Evolutionary conservation across 30 jellyfish, hydroid and myxozoan genomes (phyloP), one percentile per base, ranked within the genome.

Genomic region (Haliclystus octoradiatus): DNA sequence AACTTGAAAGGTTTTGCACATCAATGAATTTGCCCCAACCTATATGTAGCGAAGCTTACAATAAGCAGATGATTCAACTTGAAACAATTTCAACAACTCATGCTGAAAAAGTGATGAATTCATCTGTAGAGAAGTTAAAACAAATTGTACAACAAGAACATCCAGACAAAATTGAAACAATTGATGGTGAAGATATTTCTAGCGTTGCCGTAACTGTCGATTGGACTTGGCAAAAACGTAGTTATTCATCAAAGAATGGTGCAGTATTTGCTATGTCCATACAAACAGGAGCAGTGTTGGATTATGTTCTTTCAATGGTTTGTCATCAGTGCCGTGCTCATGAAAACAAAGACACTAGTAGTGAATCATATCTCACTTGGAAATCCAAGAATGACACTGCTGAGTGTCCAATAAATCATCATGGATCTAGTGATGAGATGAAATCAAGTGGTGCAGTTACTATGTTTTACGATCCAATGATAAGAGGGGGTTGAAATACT

Each of bases 171-270:
- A 33, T 65, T 14, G 65, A 49, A 24, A 35, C 1, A 28, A 26
- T 15, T 19, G 78, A 79, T 13, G 79, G 81, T 9, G 34, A 46
- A 40, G 32, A 14, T 0, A 22, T 63, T 1, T 71, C 50, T 60
- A 40, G 33, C 26, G 66, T 62, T 0, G 82, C 75, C 26, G 82
- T 14, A 51, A 77, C 90, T 49, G 76, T 66, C 29, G 90, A 77
- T 66, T 82, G 92, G 24, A 68, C 92, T 14, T 78, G 84, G 92
- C 84, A 68, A 25, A 28, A 35, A 5, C 9, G 92, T n/a, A 78
- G 92, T 40, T 83, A 78, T 62, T 15, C 53, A 34, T 68, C 71
- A 52, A 65, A 75, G 73, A 66, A 5, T 2, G 80, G 88, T 12
- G 80, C 66, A 63, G 82, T 71, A 30, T 71, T 69, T 69, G 70